Percentiles rank a stretch among this genome's conserved stretches.
Evolutionary conservation across 2,797 vertebrate genomes (phyloP).

Genomic region (Sorex maritimensis): DNA sequence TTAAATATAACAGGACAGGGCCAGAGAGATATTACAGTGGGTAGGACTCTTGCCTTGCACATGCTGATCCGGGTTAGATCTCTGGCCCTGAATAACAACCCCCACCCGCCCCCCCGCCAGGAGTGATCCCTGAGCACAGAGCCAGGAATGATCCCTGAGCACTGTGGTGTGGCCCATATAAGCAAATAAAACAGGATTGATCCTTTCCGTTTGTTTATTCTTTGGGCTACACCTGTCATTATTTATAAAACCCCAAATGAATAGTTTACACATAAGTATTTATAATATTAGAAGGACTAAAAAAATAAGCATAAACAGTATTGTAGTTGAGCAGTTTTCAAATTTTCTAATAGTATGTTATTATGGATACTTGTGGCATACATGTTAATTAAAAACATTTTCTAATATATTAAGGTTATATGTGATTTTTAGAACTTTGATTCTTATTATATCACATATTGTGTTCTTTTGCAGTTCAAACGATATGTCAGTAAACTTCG

Average conservation of each 20-base stretch:
- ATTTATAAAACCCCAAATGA: background rate
- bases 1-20: conserved; percentile 27
- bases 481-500: conserved; percentile 96
- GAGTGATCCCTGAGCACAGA: too few species aligned
- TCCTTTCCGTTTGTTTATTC: too few species aligned
- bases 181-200: too few species aligned
- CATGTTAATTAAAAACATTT: background rate
- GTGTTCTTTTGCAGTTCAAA: conserved; percentile 93
- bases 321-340: conserved; percentile 55
- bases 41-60: too few species aligned
- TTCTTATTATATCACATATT: conserved; percentile 2
- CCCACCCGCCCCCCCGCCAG: too few species aligned
- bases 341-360: conserved; percentile 39
- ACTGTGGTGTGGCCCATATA: too few species aligned
- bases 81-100: too few species aligned
- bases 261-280: conserved; percentile 45
- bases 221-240: background rate
- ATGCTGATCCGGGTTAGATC: too few species aligned
- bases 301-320: conserved; percentile 3
- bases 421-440: conserved; percentile 51
- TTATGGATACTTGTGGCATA: background rate
- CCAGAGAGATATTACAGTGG: background rate
- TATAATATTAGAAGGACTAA: conserved; percentile 37
- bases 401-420: background rate
- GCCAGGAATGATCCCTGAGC: too few species aligned